phyloP scores from a whole-genome alignment of 1,140 invertebrate genomes.

The Drosophila baimaii region DNA sequence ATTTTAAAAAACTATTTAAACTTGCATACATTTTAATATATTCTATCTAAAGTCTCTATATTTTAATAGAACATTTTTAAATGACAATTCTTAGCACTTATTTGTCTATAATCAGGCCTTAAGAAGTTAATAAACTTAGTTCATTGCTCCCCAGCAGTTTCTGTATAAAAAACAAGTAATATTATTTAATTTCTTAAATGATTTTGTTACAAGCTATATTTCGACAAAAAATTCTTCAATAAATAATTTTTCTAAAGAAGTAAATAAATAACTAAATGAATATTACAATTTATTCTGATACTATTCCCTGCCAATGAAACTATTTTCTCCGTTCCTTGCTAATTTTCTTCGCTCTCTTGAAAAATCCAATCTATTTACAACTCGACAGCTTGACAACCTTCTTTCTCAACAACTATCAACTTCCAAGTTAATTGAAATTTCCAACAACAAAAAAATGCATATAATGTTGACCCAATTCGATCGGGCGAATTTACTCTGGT shows the following conservation, averaged over 20 bases:
- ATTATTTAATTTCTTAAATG: background rate
- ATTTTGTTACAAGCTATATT: background rate
- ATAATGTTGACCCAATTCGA: slow-evolving; percentile 14
- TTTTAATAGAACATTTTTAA: too few species aligned
- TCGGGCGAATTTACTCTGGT: background rate
- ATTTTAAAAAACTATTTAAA: background rate
- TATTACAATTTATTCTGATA: background rate
- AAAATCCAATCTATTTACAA: slow-evolving; percentile 4
- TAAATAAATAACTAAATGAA: background rate
- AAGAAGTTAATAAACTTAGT: background rate
- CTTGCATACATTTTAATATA: too few species aligned
- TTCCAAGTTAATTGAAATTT: slow-evolving; percentile 8
- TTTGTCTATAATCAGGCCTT: background rate
- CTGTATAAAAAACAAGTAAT: background rate
- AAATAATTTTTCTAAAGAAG: background rate
- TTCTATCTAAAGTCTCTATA: too few species aligned
- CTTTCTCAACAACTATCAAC: background rate
- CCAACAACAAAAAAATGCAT: background rate
- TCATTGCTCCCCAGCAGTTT: background rate
- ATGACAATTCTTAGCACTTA: too few species aligned
- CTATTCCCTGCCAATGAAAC: too few species aligned
- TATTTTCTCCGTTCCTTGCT: background rate
- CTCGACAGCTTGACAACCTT: background rate
- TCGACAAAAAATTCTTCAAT: background rate
- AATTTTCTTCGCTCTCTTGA: background rate